Conservation (phyloP, 2,797 vertebrate species). For the Syncerus caffer region DNA sequence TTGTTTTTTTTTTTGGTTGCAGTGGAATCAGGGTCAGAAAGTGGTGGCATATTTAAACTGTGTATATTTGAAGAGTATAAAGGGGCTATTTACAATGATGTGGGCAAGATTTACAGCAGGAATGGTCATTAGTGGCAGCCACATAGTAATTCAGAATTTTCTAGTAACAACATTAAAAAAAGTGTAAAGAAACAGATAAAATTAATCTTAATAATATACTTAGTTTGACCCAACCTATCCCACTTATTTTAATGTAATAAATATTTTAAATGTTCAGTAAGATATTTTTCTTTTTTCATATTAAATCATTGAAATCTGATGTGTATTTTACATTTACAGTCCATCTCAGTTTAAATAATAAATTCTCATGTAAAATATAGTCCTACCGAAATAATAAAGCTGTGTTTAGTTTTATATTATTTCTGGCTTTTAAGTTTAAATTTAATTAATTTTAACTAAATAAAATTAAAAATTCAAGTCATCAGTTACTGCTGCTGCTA, state of each 20-base stretch:
- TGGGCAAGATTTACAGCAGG: not conserved
- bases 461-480: not conserved
- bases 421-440: not conserved
- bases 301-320: not conserved
- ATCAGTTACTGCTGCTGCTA: not conserved
- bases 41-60: not conserved
- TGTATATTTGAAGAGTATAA: not conserved
- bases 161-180: not conserved
- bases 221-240: not conserved
- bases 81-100: not conserved
- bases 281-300: not conserved
- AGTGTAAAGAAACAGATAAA: not conserved
- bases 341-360: not conserved
- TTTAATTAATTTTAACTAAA: not conserved
- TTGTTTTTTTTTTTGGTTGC: not conserved
- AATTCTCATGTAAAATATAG: not conserved
- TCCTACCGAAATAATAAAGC: not conserved
- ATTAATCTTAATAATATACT: not conserved
- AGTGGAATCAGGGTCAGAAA: not conserved
- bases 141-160: not conserved
- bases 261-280: not conserved
- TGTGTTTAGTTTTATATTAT: not conserved
- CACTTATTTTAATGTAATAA: slow-evolving; percentile 17
- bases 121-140: not conserved
- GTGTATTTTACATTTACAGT: not conserved